phyloP scores from a whole-genome alignment of 64 coral and sea anemone genomes.

The Stylophora pistillata region DNA sequence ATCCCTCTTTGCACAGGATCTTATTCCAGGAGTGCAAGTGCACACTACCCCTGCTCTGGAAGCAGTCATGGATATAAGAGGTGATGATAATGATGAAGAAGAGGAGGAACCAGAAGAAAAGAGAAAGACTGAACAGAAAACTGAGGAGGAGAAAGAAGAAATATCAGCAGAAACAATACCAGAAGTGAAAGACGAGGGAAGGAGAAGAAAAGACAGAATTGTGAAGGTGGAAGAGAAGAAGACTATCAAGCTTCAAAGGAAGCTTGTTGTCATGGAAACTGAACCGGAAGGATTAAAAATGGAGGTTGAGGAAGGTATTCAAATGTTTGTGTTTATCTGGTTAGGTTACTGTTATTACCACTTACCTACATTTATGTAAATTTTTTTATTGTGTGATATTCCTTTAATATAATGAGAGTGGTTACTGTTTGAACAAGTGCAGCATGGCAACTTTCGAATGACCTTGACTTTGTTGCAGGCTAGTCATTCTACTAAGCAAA shows the following conservation, averaged over 20 bases:
- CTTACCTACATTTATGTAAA: not conserved
- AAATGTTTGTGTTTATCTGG: not conserved
- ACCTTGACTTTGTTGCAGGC: not conserved
- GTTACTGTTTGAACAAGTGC: not conserved
- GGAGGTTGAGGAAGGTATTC: constrained; percentile 78
- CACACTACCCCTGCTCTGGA: constrained; percentile 90
- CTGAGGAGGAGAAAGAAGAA: constrained; percentile 26
- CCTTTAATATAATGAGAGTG: not conserved
- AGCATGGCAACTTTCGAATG: constrained; percentile 19
- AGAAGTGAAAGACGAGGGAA: constrained; percentile 54
- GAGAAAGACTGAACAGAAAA: not conserved
- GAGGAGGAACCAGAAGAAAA: constrained; percentile 54
- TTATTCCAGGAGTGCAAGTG: constrained; percentile 95
- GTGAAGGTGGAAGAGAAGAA: constrained; percentile 94
- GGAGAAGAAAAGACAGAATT: constrained; percentile 73
- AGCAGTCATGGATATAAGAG: constrained; percentile 94
- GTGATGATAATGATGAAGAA: constrained; percentile 82
- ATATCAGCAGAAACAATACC: constrained; percentile 30
- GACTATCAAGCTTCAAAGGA: constrained; percentile 74
- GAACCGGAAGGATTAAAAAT: constrained; percentile 55
- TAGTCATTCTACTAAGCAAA: no score
- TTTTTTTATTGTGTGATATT: not conserved
- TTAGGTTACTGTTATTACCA: not conserved
- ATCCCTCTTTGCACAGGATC: constrained; percentile 40
- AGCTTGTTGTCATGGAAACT: constrained; percentile 31